Base-by-base conservation (phyloP, 2,113 vertebrate species). In the Xenus cinereus region DNA sequence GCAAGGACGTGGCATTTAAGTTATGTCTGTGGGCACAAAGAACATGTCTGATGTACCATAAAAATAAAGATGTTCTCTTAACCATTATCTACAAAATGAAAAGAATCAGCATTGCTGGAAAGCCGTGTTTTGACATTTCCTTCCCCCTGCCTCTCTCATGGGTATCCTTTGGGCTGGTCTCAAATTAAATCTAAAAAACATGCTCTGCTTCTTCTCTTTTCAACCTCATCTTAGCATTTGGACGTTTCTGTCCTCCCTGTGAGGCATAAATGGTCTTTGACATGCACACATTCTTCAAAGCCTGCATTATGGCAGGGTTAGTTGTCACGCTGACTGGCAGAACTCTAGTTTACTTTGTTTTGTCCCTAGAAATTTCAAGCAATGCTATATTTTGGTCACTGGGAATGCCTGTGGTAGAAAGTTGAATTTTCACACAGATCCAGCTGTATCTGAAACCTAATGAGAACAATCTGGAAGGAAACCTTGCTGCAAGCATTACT, bases 1-100 rank as follows among this genome's bases (percentile, higher is more conserved):
- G 89, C 92, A 96, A 97, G 90, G 95, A 96, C 89, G 11, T 89
- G 93, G 89, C 77, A 95, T 96, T 95, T 60, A 7, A 50, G 33
- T 78, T 81, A 43, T 87, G 77, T 64, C 95, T 92, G 69, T 63
- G 89, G 77, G 92, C 90, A 89, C 63, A 67, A 74, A 90, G 85
- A 30, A 28, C 48, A 51, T 39, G 68, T 82, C 84, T 89, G 62
- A 76, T 91, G 74, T 54, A 85, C 12, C 91, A 71, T 67, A 73
- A 91, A 94, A 93, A 94, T n/a, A 48, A 92, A 91, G 45, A 91
- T 56, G 22, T 66, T 87, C 74, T 93, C 37, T 73, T 68, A 27
- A 16, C 48, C 62, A 62, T 91, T 50, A 84, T 33, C 74, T 54
- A 73, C 66, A 26, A 57, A 78, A 57, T 7, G 71, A 75, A 62